These are phyloP conservation scores for Myathropa florea DNA, from an alignment of 2,888 invertebrate genomes.

Conservation along the genomic window DNA sequence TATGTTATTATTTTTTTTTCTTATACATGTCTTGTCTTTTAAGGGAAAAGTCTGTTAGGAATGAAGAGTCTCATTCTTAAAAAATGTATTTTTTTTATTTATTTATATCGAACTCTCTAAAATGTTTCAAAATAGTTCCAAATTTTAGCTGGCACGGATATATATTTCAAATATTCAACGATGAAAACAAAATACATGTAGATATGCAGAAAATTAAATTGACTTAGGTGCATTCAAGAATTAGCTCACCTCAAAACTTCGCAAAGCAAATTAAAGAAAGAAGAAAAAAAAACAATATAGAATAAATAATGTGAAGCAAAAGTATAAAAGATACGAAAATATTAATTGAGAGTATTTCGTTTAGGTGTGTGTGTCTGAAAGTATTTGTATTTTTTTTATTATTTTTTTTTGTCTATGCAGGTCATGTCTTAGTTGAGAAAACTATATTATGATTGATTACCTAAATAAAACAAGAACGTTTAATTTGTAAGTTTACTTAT, in stretches of 20 bases:
- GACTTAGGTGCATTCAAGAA: neutral
- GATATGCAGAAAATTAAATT: conserved; percentile 3
- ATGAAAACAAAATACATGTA: neutral
- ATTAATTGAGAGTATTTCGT: conserved; percentile 32
- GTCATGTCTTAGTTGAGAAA: conserved; percentile 51
- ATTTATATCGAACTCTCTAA: neutral
- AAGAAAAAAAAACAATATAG: conserved; percentile 9
- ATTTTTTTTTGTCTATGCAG: conserved; percentile 39
- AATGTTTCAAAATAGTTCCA: conserved; percentile 2
- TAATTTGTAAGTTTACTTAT: conserved; percentile 59
- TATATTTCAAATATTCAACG: neutral
- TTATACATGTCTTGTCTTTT: neutral
- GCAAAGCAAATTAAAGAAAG: neutral
- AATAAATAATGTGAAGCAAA: conserved; percentile 4
- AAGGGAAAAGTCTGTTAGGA: neutral
- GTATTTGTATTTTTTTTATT: conserved; percentile 31
- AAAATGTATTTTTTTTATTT: conserved; percentile 25
- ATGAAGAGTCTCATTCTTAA: neutral
- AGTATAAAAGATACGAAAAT: conserved; percentile 1
- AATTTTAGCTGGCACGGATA: conserved; percentile 26
- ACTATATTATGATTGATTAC: conserved; percentile 42
- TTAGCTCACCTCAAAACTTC: conserved; percentile 4
- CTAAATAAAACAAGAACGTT: conserved; percentile 1
- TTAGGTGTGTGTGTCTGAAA: conserved; percentile 53
- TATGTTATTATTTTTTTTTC: neutral